Evolutionary conservation across 2,797 vertebrate genomes (phyloP).

Genomic region (Nyctalus aviator): DNA sequence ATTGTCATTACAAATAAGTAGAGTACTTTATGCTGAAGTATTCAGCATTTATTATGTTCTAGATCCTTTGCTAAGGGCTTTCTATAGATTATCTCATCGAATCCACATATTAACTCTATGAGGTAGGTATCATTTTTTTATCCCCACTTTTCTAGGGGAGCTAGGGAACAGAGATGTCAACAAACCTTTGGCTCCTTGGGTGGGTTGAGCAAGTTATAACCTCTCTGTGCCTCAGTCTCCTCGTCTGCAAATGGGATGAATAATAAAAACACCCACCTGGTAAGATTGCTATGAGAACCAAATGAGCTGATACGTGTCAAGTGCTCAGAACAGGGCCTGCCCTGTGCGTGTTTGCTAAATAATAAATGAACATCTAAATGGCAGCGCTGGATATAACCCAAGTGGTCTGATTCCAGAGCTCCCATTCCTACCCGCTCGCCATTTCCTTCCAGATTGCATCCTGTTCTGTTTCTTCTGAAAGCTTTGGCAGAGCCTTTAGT

Average conservation of each 20-base stretch:
- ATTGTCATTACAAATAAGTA: neutral
- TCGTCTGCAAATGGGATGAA: neutral
- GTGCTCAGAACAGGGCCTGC: neutral
- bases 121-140: neutral
- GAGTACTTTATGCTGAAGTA: neutral
- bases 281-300: neutral
- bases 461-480: constrained; percentile 24
- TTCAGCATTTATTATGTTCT: neutral
- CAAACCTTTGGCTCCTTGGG: neutral
- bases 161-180: neutral
- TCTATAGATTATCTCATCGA: neutral
- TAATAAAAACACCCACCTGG: neutral
- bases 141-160: neutral
- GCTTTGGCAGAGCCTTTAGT: neutral
- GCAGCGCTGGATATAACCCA: neutral
- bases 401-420: neutral
- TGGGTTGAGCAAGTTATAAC: neutral
- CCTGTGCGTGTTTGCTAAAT: neutral
- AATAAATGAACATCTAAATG: neutral
- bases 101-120: neutral
- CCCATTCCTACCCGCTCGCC: neutral
- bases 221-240: neutral
- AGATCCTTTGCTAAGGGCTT: neutral
- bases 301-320: neutral
- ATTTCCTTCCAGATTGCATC: neutral